Evolutionary conservation across 2,888 invertebrate genomes (phyloP).

Genomic region (Agriotes lineatus): DNA sequence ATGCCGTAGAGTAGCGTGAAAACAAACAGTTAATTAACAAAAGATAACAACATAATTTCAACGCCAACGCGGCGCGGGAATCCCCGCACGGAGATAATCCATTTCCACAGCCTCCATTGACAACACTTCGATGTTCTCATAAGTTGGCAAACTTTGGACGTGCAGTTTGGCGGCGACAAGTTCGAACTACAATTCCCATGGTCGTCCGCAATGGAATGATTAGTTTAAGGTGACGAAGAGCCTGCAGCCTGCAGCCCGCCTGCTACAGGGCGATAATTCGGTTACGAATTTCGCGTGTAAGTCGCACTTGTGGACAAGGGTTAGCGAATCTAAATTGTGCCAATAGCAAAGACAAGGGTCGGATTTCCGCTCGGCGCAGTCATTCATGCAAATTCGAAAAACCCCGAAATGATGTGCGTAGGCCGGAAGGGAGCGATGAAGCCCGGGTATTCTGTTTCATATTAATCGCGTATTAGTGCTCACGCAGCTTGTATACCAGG

Average conservation of each 20-base stretch:
- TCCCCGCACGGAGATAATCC: slow-evolving; percentile 6
- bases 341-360: slow-evolving; percentile 33
- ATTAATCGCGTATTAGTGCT: slow-evolving; percentile 10
- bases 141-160: slow-evolving; percentile 20
- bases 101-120: slow-evolving; percentile 15
- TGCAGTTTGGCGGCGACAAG: slow-evolving; percentile 11
- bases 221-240: slow-evolving; percentile 29
- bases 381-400: slow-evolving; percentile 27
- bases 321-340: slow-evolving; percentile 33
- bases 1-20: slow-evolving; percentile 5
- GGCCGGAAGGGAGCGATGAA: slow-evolving; percentile 4
- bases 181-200: slow-evolving; percentile 20
- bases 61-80: background rate
- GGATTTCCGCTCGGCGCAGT: slow-evolving; percentile 9
- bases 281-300: slow-evolving; percentile 33
- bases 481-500: background rate
- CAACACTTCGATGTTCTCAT: slow-evolving; percentile 21
- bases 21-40: slow-evolving; percentile 17
- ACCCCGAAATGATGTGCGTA: slow-evolving; percentile 21
- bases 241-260: slow-evolving; percentile 19
- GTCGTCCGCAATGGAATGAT: slow-evolving; percentile 10
- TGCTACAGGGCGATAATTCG: slow-evolving; percentile 28
- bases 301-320: slow-evolving; percentile 29
- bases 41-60: slow-evolving; percentile 7
- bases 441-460: slow-evolving; percentile 17